A percentile compares a stretch with the other conserved stretches of the same genome.
These are phyloP conservation scores for Emydura subglobosa DNA, from an alignment of 2,113 vertebrate species.

Conservation along the genomic window DNA sequence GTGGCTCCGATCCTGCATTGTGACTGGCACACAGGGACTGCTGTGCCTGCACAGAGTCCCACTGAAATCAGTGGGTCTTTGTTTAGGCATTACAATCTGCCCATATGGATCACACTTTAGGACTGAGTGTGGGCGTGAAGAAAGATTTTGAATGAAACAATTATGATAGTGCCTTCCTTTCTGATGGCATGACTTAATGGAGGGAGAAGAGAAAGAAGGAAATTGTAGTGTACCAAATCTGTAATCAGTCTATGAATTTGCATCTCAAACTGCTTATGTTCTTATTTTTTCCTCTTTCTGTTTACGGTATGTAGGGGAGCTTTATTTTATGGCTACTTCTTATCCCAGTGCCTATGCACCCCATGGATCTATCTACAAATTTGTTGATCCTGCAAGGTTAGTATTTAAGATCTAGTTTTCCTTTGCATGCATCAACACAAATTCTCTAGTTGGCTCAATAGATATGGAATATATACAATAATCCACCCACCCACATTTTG, in stretches of 20 bases:
- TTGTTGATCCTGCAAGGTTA: slow-evolving; percentile 88
- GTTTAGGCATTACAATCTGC: neutral
- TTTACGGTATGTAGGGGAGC: slow-evolving; percentile 79
- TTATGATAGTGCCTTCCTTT: neutral
- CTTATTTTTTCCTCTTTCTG: neutral
- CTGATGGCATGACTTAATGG: neutral
- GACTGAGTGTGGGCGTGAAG: neutral
- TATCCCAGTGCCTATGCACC: slow-evolving; percentile 83
- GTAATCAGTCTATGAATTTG: neutral
- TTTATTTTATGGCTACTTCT: slow-evolving; percentile 88
- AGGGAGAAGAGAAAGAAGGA: neutral
- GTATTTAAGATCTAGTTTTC: slow-evolving; percentile 55
- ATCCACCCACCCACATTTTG: neutral
- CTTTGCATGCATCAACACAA: neutral
- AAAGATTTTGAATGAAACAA: accelerated
- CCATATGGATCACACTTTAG: neutral
- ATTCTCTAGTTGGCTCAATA: neutral
- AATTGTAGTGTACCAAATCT: neutral
- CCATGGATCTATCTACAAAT: slow-evolving; percentile 84
- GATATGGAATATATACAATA: neutral
- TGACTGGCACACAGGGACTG: neutral
- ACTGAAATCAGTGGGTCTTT: neutral
- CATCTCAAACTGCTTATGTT: neutral
- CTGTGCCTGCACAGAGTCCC: neutral
- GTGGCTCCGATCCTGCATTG: neutral